Conservation (phyloP, 2,113 vertebrate genomes). For the Noturus placidus region DNA sequence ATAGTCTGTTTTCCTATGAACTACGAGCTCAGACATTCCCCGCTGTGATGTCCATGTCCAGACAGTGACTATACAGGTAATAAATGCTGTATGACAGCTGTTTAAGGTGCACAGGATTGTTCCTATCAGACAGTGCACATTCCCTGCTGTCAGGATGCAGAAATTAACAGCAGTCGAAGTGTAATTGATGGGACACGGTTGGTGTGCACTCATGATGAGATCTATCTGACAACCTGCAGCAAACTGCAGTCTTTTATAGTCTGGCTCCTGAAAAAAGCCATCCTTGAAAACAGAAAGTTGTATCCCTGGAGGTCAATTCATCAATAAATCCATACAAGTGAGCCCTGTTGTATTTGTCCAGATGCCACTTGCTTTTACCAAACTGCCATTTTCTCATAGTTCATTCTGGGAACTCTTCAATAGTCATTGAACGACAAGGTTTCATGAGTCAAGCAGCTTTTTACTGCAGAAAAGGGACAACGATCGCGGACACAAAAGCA, state of each 20-base stretch:
- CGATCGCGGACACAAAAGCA: not conserved
- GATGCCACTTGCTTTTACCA: not conserved
- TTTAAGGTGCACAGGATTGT: not conserved
- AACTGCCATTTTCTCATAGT: not conserved
- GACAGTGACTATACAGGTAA: not conserved
- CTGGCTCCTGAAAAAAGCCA: not conserved
- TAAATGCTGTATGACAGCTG: not conserved
- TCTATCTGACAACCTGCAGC: not conserved
- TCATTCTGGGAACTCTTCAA: not conserved
- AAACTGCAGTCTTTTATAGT: slow-evolving; percentile 9
- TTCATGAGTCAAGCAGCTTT: not conserved
- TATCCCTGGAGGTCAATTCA: not conserved
- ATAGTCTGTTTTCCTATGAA: not conserved
- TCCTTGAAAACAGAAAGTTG: not conserved
- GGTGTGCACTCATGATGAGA: slow-evolving; percentile 44
- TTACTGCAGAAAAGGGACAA: not conserved
- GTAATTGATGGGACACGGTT: slow-evolving; percentile 49
- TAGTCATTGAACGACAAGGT: not conserved
- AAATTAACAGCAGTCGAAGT: slow-evolving; percentile 49
- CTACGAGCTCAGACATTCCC: not conserved
- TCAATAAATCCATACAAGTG: not conserved
- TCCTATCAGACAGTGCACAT: slow-evolving; percentile 9
- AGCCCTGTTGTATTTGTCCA: not conserved
- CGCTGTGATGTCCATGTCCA: not conserved
- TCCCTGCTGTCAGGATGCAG: slow-evolving; percentile 23